A percentile compares a stretch with the other conserved stretches of the same genome.
These are phyloP conservation scores for Opisthograptis luteolata DNA, from an alignment of 2,888 invertebrate species.

Conservation along the genomic window DNA sequence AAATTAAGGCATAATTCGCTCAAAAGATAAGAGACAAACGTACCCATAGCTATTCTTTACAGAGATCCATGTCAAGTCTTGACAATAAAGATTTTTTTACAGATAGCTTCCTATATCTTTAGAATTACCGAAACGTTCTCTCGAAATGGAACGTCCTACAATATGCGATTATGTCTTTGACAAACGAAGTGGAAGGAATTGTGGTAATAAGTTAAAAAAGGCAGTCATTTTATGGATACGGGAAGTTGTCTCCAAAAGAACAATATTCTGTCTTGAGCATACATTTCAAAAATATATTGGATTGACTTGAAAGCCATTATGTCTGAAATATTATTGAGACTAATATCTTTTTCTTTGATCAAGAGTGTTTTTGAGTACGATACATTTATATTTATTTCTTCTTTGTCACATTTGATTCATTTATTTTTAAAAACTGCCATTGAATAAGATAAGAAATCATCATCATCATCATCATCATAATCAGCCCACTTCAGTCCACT, in stretches of 20 bases:
- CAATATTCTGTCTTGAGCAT: conserved; percentile 21
- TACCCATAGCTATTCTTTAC: conserved; percentile 29
- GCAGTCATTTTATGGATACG: conserved; percentile 14
- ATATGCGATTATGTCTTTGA: conserved; percentile 32
- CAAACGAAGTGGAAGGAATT: conserved; percentile 36
- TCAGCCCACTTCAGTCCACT: too few species aligned
- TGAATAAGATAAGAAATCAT: too few species aligned
- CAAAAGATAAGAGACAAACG: conserved; percentile 41
- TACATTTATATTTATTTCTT: too few species aligned
- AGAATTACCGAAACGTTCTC: conserved; percentile 20
- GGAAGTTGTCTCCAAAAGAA: conserved; percentile 13
- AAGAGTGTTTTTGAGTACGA: too few species aligned
- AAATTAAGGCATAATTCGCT: conserved; percentile 50
- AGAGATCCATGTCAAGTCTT: conserved; percentile 32
- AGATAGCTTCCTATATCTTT: conserved; percentile 28
- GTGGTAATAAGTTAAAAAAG: conserved; percentile 23
- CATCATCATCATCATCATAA: too few species aligned
- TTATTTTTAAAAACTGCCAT: too few species aligned
- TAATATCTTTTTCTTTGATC: too few species aligned
- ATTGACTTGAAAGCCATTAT: conserved; percentile 16
- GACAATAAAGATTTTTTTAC: conserved; percentile 44
- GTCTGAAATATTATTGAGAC: too few species aligned
- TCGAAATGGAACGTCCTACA: conserved; percentile 23
- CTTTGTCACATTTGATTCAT: too few species aligned
- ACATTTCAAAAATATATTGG: conserved; percentile 24